phyloP scores from a whole-genome alignment of 1,140 invertebrate species.

The Aleiodes sp. region DNA sequence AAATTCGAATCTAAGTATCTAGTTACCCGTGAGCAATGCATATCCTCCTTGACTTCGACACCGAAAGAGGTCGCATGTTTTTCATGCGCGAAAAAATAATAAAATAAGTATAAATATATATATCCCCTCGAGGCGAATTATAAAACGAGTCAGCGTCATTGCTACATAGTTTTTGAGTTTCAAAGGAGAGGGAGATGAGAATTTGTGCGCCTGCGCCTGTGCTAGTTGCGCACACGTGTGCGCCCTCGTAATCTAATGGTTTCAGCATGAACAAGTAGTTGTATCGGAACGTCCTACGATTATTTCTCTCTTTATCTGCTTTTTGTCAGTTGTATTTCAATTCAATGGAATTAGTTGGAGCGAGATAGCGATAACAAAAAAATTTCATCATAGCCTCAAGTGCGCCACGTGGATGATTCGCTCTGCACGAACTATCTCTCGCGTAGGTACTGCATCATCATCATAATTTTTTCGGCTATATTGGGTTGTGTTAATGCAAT shows the following conservation, averaged over 20 bases:
- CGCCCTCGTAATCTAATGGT: not conserved
- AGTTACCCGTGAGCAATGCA: not conserved
- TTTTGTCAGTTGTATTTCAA: too few relatives aligned
- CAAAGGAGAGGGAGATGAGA: slow-evolving; percentile 2
- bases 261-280: not conserved
- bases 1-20: slow-evolving; percentile 14
- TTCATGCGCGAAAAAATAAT: slow-evolving; percentile 16
- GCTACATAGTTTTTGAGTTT: not conserved
- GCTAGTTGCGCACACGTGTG: not conserved
- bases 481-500: too few relatives aligned
- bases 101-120: slow-evolving; percentile 1
- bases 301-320: too few relatives aligned
- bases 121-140: slow-evolving; percentile 25
- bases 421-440: not conserved
- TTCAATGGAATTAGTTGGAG: not conserved
- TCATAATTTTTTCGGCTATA: too few relatives aligned
- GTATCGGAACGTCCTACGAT: slow-evolving; percentile 5
- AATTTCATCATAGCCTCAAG: not conserved
- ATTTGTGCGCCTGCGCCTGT: slow-evolving; percentile 12
- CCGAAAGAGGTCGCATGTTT: slow-evolving; percentile 17
- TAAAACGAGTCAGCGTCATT: slow-evolving; percentile 11
- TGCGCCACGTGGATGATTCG: not conserved
- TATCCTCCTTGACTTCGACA: slow-evolving; percentile 20
- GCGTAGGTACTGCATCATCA: too few relatives aligned
- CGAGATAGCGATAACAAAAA: not conserved